Percentiles rank a stretch among this genome's conserved stretches.
phyloP scores from a whole-genome alignment of 2,888 invertebrate species.

The Andricus quercusramuli region DNA sequence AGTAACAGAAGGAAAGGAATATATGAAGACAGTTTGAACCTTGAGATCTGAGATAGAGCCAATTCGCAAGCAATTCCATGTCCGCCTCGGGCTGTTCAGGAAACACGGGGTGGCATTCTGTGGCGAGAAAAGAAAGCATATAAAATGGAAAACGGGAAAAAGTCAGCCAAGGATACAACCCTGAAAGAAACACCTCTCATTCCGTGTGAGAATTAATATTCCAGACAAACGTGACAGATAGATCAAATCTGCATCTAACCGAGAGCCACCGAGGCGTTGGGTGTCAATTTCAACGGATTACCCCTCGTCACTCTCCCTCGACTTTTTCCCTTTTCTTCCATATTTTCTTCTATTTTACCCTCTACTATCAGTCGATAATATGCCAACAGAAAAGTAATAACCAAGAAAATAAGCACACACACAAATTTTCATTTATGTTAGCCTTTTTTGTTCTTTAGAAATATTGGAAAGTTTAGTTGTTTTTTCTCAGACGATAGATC shows the following conservation, averaged over 20 bases:
- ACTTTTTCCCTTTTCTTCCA: slow-evolving; percentile 42
- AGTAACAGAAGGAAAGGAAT: slow-evolving; percentile 8
- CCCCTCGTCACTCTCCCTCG: slow-evolving; percentile 58
- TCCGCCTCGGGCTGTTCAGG: slow-evolving; percentile 68
- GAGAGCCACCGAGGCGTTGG: slow-evolving; percentile 57
- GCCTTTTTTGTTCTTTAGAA: not conserved
- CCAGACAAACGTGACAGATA: slow-evolving; percentile 77
- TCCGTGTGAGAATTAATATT: slow-evolving; percentile 73
- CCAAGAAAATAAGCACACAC: not conserved
- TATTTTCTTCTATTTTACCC: not conserved
- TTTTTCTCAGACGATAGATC: slow-evolving; percentile 1
- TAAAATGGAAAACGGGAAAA: slow-evolving; percentile 51
- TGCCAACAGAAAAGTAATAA: slow-evolving; percentile 7
- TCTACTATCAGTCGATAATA: slow-evolving; percentile 1
- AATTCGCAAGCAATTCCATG: slow-evolving; percentile 76
- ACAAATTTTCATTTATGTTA: not conserved
- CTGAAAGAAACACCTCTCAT: slow-evolving; percentile 68
- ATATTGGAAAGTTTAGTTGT: not conserved
- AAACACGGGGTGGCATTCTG: slow-evolving; percentile 50
- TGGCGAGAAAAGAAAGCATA: slow-evolving; percentile 55
- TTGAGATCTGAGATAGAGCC: slow-evolving; percentile 53
- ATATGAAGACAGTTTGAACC: slow-evolving; percentile 31
- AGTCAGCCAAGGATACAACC: slow-evolving; percentile 69
- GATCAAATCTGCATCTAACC: slow-evolving; percentile 77
- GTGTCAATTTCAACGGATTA: slow-evolving; percentile 77